Evolutionary conservation across 2,797 vertebrate species (phyloP).

Genomic region (Lerista edwardsae): DNA sequence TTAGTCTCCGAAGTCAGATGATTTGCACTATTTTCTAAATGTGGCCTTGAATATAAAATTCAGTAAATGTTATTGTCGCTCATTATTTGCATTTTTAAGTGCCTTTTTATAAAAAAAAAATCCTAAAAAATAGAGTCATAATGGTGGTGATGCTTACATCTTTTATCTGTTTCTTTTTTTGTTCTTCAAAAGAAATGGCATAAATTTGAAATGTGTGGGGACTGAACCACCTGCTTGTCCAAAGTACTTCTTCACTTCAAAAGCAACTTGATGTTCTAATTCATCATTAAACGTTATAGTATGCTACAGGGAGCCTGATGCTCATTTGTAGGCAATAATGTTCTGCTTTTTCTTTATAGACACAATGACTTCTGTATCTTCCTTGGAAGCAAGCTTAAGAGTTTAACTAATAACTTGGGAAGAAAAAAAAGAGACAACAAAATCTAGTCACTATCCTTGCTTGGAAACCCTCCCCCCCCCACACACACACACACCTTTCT

Average conservation of each 20-base stretch:
- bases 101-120: slow-evolving; percentile 27
- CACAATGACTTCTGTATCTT: not conserved
- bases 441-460: not conserved
- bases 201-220: slow-evolving; percentile 43
- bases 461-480: not conserved
- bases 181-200: slow-evolving; percentile 35
- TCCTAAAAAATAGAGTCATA: slow-evolving; percentile 16
- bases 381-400: not conserved
- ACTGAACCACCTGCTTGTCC: slow-evolving; percentile 29
- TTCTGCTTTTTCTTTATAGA: not conserved
- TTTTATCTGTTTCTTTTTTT: slow-evolving; percentile 48
- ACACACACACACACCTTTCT: no score
- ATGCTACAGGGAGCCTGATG: slow-evolving; percentile 16
- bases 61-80: not conserved
- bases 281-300: slow-evolving; percentile 33
- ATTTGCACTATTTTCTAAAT: slow-evolving; percentile 4
- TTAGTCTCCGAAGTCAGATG: not conserved
- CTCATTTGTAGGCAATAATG: slow-evolving; percentile 4
- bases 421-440: no score
- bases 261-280: slow-evolving; percentile 48
- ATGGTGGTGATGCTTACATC: slow-evolving; percentile 2
- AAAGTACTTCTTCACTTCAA: slow-evolving; percentile 46
- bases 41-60: not conserved
- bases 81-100: slow-evolving; percentile 30
- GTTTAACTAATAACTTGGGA: not conserved